Evolutionary conservation across 2,888 invertebrate species (phyloP).

Genomic region (Mimumesa dahlbomi): DNA sequence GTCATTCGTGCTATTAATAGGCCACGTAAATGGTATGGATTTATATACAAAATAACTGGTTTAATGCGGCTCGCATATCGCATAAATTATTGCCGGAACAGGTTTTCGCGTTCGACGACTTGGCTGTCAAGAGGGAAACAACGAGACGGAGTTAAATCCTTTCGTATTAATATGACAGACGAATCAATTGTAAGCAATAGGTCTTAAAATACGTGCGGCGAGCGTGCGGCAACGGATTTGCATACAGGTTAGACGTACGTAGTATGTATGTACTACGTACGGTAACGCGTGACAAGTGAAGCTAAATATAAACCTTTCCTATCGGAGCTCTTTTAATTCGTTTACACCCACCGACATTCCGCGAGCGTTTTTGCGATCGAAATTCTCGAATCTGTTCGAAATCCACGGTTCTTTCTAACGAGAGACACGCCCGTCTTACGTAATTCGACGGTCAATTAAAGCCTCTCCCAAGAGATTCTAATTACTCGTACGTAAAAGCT

Average conservation of each 20-base stretch:
- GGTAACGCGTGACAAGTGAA: slow-evolving; percentile 1
- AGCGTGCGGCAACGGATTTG: neutral
- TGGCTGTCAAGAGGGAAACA: slow-evolving; percentile 12
- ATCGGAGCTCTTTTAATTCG: slow-evolving; percentile 35
- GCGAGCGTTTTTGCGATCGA: neutral
- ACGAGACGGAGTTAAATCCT: slow-evolving; percentile 26
- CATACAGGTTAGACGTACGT: slow-evolving; percentile 3
- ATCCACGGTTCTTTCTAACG: neutral
- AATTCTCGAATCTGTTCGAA: neutral
- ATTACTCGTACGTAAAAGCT: neutral
- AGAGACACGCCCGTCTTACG: no score
- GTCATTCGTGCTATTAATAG: slow-evolving; percentile 44
- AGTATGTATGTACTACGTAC: neutral
- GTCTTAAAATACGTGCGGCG: slow-evolving; percentile 22
- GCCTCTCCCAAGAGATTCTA: neutral
- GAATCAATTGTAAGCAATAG: slow-evolving; percentile 40
- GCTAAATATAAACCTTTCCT: slow-evolving; percentile 16
- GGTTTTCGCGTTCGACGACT: slow-evolving; percentile 24
- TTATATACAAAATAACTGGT: slow-evolving; percentile 49
- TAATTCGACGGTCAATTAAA: neutral
- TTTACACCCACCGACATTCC: slow-evolving; percentile 37
- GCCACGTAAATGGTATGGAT: slow-evolving; percentile 8
- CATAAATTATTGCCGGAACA: slow-evolving; percentile 43
- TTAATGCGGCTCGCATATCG: slow-evolving; percentile 29
- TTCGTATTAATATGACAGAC: slow-evolving; percentile 36